Evolutionary conservation across 2,888 invertebrate genomes (phyloP).

Genomic region (Uropetala carovei): DNA sequence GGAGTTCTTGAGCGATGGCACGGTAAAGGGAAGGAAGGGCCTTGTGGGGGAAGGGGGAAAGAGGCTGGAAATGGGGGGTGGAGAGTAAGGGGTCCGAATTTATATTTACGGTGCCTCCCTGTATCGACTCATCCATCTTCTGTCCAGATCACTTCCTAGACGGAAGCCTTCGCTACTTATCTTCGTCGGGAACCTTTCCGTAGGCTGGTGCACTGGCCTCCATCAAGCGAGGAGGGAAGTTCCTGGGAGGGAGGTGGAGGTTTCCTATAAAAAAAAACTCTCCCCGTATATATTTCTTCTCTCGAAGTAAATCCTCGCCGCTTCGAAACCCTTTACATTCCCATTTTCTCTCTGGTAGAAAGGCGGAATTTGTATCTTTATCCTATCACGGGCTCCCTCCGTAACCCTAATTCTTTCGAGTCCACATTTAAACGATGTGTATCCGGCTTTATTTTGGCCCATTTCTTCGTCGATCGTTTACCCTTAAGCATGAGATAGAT

Average conservation of each 20-base stretch:
- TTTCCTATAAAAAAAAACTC: too few relatives aligned
- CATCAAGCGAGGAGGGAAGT: conserved; percentile 9
- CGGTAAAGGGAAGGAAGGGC: neutral
- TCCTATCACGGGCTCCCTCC: neutral
- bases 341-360: conserved; percentile 2
- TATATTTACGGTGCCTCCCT: conserved; percentile 50
- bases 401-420: neutral
- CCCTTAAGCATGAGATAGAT: neutral
- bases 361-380: conserved; percentile 45
- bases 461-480: neutral
- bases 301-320: neutral
- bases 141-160: conserved; percentile 49
- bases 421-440: neutral
- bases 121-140: conserved; percentile 13
- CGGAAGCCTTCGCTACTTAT: conserved; percentile 57
- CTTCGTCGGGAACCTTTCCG: conserved; percentile 33
- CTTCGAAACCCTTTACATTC: conserved; percentile 5
- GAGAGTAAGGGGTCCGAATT: neutral
- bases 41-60: neutral
- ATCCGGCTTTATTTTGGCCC: neutral
- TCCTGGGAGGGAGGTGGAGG: neutral
- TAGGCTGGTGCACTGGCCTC: neutral
- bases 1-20: neutral
- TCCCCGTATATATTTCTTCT: neutral
- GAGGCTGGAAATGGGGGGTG: neutral